Percentiles rank a stretch among this genome's conserved stretches.
phyloP scores from a whole-genome alignment of 2,797 vertebrate genomes.

The Xenentodon cancila region DNA sequence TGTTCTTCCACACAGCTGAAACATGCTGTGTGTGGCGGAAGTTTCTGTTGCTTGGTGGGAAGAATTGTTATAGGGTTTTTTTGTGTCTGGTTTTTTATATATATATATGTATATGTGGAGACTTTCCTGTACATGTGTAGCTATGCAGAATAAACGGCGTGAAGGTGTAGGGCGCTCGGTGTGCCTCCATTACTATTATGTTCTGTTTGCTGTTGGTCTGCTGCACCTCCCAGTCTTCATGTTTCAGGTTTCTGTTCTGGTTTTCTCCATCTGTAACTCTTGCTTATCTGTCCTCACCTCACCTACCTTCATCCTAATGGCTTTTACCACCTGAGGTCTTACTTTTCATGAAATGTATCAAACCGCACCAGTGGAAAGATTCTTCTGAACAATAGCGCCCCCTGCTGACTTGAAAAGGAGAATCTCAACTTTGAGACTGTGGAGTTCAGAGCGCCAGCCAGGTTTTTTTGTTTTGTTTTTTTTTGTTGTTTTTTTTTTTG shows the following conservation, averaged over 20 bases:
- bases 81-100: conserved; percentile 1
- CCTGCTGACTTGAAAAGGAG: conserved; percentile 50
- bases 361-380: conserved; percentile 24
- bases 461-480: not conserved
- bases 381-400: conserved; percentile 59
- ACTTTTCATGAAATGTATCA: conserved; percentile 46
- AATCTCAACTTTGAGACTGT: not conserved
- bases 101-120: not conserved
- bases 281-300: conserved; percentile 31
- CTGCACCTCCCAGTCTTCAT: conserved; percentile 10
- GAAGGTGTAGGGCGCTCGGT: conserved; percentile 12
- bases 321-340: conserved; percentile 63
- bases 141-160: not conserved
- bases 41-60: conserved; percentile 19
- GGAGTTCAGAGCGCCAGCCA: not conserved
- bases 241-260: conserved; percentile 15
- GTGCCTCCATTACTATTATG: not conserved
- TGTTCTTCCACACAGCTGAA: conserved; percentile 39
- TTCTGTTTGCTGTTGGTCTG: conserved; percentile 10
- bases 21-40: conserved; percentile 43
- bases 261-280: conserved; percentile 10
- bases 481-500: too few species aligned
- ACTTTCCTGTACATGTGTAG: too few species aligned
- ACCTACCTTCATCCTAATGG: conserved; percentile 57
- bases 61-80: conserved; percentile 7